A percentile compares a stretch with the other conserved stretches of the same genome.
Evolutionary conservation across 2,113 vertebrate genomes (phyloP).

Genomic region (Myrmecobius fasciatus): DNA sequence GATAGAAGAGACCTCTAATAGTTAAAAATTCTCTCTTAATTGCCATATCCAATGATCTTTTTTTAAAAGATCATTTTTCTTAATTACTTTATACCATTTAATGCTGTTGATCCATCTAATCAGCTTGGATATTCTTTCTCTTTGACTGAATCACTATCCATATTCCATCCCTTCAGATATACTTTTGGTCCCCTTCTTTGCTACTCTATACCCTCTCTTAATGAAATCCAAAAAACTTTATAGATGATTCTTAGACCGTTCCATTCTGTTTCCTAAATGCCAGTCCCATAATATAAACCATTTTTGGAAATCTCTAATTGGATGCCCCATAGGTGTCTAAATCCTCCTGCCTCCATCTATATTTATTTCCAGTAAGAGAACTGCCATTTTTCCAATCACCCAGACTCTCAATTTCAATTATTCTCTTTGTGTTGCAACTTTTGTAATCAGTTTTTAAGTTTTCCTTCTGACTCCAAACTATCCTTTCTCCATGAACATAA

Average conservation of each 20-base stretch:
- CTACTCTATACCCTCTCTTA: background rate
- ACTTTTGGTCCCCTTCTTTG: background rate
- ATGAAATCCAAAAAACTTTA: background rate
- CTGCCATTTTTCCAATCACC: background rate
- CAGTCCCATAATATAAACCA: background rate
- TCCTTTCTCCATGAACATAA: background rate
- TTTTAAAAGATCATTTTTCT: background rate
- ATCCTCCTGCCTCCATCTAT: background rate
- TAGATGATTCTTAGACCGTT: background rate
- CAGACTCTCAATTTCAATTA: background rate
- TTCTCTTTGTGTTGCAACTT: background rate
- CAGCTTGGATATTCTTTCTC: background rate
- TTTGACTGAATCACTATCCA: background rate
- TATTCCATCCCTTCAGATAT: background rate
- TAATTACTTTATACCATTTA: background rate
- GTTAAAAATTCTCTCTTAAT: background rate
- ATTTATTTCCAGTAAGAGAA: background rate
- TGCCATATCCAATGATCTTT: background rate
- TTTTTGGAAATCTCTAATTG: background rate
- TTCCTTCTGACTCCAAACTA: background rate
- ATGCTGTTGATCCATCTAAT: background rate
- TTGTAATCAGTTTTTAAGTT: background rate
- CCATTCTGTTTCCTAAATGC: background rate
- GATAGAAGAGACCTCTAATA: background rate
- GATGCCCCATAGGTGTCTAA: background rate